Evolutionary conservation across 1,140 invertebrate genomes (phyloP).

Genomic region (Anoplolepis gracilipes): DNA sequence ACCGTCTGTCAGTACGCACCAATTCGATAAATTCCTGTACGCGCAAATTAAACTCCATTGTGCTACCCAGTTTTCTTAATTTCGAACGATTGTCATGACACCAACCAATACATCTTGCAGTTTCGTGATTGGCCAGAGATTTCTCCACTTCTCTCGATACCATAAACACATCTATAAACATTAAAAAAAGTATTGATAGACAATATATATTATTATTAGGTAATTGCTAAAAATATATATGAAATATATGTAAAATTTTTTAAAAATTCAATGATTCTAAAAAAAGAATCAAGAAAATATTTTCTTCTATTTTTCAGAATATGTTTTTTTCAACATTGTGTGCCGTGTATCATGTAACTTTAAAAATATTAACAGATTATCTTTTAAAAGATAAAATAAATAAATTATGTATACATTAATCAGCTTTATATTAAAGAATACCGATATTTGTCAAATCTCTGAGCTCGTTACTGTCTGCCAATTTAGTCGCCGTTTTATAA

Average conservation of each 20-base stretch:
- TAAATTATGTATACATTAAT: not conserved
- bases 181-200: not conserved
- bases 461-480: conserved; percentile 94
- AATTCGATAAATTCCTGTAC: conserved; percentile 98
- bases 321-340: not conserved
- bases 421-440: conserved; percentile 74
- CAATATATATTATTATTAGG: not conserved
- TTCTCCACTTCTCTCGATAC: conserved; percentile 95
- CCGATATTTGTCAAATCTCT: conserved; percentile 97
- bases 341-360: not conserved
- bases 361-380: not conserved
- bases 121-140: conserved; percentile 92
- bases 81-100: conserved; percentile 99
- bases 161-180: conserved; percentile 93
- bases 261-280: not conserved
- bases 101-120: conserved; percentile 96
- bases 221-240: not conserved
- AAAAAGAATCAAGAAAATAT: not conserved
- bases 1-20: conserved; percentile 93
- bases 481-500: conserved; percentile 95
- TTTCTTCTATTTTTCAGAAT: not conserved
- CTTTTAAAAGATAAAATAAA: not conserved
- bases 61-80: conserved; percentile 95
- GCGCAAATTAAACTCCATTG: conserved; percentile 96
- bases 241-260: conserved; percentile 19